Percentiles rank a stretch among this genome's conserved stretches.
Conservation (phyloP, 1,140 invertebrate species). For the Anastatus disparis region DNA sequence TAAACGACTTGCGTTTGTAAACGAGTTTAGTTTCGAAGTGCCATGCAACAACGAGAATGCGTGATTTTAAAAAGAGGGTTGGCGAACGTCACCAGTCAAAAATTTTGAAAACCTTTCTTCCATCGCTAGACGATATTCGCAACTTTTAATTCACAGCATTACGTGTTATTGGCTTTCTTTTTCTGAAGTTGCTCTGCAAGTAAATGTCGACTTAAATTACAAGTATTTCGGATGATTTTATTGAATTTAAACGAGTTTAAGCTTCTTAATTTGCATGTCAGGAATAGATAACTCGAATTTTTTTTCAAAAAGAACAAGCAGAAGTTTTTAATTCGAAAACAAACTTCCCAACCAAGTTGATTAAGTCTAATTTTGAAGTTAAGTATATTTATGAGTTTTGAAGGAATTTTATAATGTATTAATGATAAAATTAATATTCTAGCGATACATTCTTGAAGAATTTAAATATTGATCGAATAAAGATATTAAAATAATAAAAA, state of each 20-base stretch:
- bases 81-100: constrained; percentile 29
- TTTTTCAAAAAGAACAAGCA: background rate
- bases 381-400: too few relatives aligned
- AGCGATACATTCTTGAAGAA: too few relatives aligned
- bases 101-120: background rate
- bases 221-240: constrained; percentile 26
- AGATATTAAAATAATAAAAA: too few relatives aligned
- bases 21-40: background rate
- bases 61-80: constrained; percentile 13
- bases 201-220: background rate
- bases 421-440: too few relatives aligned
- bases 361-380: background rate
- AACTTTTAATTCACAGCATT: constrained; percentile 6
- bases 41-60: background rate
- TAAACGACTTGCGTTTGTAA: background rate
- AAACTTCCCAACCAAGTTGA: constrained; percentile 33
- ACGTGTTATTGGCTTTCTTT: background rate
- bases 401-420: background rate
- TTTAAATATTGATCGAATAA: too few relatives aligned
- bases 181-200: background rate
- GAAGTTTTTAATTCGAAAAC: constrained; percentile 31
- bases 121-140: background rate
- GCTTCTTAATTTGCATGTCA: background rate
- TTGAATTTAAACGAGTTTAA: background rate
- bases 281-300: background rate